Conservation (phyloP, 2,797 vertebrate genomes). For the Urosaurus nigricauda region DNA sequence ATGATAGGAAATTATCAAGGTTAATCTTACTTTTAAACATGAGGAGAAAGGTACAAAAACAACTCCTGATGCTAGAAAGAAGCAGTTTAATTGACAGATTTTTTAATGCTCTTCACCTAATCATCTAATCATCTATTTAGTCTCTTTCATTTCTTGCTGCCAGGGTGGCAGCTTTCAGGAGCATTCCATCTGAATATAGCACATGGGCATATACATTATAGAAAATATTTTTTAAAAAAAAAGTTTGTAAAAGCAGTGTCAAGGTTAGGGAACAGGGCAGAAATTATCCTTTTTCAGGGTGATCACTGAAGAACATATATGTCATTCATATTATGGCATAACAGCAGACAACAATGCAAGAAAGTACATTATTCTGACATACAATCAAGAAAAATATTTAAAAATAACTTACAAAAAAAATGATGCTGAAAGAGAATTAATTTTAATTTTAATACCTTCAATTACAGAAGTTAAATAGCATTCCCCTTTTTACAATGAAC, state of each 20-base stretch:
- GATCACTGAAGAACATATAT: conserved; percentile 2
- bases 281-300: background rate
- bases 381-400: background rate
- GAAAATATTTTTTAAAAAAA: conserved; percentile 15
- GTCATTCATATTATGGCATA: conserved; percentile 4
- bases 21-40: conserved; percentile 12
- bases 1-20: background rate
- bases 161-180: conserved; percentile 6
- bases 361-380: conserved; percentile 18
- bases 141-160: conserved; percentile 17
- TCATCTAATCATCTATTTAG: background rate
- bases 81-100: conserved; percentile 5
- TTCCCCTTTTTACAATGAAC: background rate
- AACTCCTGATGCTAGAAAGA: background rate
- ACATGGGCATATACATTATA: background rate
- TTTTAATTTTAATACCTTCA: conserved; percentile 3
- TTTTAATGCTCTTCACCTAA: background rate
- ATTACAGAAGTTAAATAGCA: background rate
- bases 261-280: background rate
- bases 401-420: conserved; percentile 17
- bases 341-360: conserved; percentile 3
- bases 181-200: conserved; percentile 8
- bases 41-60: background rate
- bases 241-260: conserved; percentile 15
- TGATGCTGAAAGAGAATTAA: background rate